A percentile compares a stretch with the other conserved stretches of the same genome.
phyloP scores from a whole-genome alignment of 2,797 vertebrate species.

The Hipposideros larvatus region DNA sequence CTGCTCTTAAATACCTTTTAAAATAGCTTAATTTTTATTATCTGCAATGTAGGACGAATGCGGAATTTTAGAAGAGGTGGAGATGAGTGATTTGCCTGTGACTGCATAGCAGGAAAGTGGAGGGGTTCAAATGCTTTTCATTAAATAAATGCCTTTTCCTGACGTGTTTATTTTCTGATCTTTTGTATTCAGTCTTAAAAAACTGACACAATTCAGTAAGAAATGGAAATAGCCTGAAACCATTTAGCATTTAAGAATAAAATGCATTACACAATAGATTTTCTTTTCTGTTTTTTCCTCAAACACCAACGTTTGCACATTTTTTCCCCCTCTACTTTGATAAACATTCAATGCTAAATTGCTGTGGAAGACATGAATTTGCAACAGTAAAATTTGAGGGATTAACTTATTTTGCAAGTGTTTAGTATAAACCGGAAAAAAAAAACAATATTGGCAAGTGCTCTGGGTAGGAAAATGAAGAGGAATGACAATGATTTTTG shows the following conservation, averaged over 20 bases:
- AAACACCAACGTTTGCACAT: conserved; percentile 6
- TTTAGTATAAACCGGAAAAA: neutral
- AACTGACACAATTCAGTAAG: neutral
- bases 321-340: neutral
- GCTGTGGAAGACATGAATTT: conserved; percentile 17
- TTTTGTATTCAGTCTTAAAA: conserved; percentile 44
- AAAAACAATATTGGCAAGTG: conserved; percentile 10
- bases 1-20: neutral
- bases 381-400: neutral
- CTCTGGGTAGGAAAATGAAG: neutral
- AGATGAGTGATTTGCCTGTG: neutral
- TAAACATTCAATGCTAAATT: conserved; percentile 37
- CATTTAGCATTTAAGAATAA: conserved; percentile 52
- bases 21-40: conserved; percentile 13
- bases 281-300: neutral
- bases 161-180: neutral
- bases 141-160: conserved; percentile 41
- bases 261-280: neutral
- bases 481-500: neutral
- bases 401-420: neutral
- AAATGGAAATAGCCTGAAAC: neutral
- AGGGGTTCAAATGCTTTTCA: neutral
- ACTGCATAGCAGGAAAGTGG: neutral
- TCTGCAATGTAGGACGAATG: neutral
- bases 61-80: neutral